These are phyloP conservation scores for Lepus timidus DNA, from an alignment of 2,113 vertebrate species.

Conservation along the genomic window DNA sequence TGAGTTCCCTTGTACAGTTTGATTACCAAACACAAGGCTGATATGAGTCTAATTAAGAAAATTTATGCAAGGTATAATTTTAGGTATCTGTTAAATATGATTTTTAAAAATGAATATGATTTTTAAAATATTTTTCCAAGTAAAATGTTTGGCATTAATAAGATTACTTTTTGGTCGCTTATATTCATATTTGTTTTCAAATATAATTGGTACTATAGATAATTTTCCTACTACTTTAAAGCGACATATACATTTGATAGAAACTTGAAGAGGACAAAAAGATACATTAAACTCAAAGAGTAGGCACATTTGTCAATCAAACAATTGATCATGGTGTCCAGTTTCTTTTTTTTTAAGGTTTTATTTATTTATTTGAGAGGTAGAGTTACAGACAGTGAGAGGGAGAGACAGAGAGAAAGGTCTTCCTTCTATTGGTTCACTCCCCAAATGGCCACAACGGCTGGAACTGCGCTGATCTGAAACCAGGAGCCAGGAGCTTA, in stretches of 20 bases:
- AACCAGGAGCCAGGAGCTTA: too few species aligned
- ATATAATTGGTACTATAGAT: background rate
- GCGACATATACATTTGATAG: background rate
- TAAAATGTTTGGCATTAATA: background rate
- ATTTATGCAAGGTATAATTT: background rate
- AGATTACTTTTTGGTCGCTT: background rate
- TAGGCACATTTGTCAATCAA: slow-evolving; percentile 13
- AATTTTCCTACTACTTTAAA: slow-evolving; percentile 30
- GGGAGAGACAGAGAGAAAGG: too few species aligned
- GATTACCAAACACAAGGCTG: background rate
- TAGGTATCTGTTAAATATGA: background rate
- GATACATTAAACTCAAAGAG: background rate
- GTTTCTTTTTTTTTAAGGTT: too few species aligned
- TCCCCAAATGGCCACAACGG: too few species aligned
- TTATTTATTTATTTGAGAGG: too few species aligned
- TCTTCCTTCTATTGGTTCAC: too few species aligned
- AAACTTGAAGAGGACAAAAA: background rate
- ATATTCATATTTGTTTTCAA: slow-evolving; percentile 46
- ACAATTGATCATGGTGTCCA: background rate
- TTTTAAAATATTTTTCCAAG: background rate
- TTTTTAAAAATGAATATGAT: background rate
- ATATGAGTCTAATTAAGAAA: background rate
- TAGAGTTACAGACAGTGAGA: too few species aligned
- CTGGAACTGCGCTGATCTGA: too few species aligned
- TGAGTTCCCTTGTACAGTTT: background rate